Evolutionary conservation across 2,113 vertebrate genomes (phyloP), one percentile per base, ranked within the genome.

Genomic region (Petromus typicus): DNA sequence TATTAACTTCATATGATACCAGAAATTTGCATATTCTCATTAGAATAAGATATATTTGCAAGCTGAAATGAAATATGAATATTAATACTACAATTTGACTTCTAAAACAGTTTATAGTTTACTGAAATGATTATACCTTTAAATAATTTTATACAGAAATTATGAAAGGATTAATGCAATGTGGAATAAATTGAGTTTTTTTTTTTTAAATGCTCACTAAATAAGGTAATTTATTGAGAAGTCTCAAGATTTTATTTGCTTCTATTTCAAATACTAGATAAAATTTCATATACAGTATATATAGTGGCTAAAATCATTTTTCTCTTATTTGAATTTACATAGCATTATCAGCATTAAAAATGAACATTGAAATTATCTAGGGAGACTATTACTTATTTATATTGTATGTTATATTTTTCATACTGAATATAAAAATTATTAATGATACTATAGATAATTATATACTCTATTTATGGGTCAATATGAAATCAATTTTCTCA

Each of bases 41-140:
- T 96, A 88, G 63, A 94, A 87, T 95, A 83, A 91, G 45, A 16
- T 67, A 93, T 96, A 96, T 96, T 84, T 84, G 17, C 63, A 88
- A 45, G 18, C 30, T 93, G 67, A 43, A 86, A 87, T 75, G 37
- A 96, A 89, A 86, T 85, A 56, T 93, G 83, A 96, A 95, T 96
- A 93, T 96, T 91, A 96, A 94, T 84, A 76, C 5, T 48, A 78
- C 18, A 93, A 81, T 76, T 76, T 71, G 32, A 80, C 71, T 95
- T 91, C 8, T 91, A 96, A 95, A 95, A 95, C 89, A 86, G 14
- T 2, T 56, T 81, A 9, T 37, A 94, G 54, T 93, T 97, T 96
- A 40, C 25, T 80, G 34, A 89, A 97, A 83, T 66, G 82, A 95
- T 87, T 85, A 17, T 91, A 14, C 20, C 91, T 18, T 22, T 89